Evolutionary conservation across 2,113 vertebrate species (phyloP).

Genomic region (Prionailurus viverrinus): DNA sequence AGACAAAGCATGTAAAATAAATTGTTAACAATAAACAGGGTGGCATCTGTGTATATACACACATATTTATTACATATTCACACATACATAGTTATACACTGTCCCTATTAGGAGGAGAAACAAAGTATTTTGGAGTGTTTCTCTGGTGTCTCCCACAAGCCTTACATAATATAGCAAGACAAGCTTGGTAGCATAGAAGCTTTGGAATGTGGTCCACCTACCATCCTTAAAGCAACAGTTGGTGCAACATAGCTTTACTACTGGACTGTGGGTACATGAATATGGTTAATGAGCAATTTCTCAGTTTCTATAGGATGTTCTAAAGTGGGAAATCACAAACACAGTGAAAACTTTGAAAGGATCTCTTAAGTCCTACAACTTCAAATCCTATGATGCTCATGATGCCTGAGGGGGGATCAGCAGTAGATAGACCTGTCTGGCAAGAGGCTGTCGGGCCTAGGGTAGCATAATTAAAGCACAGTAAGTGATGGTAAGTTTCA

Average conservation of each 20-base stretch:
- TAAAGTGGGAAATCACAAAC: conserved; percentile 1
- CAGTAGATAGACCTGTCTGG: conserved; percentile 51
- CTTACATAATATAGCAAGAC: background rate
- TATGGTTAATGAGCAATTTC: background rate
- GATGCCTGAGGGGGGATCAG: background rate
- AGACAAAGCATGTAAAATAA: background rate
- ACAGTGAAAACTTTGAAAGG: conserved; percentile 16
- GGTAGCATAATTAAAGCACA: background rate
- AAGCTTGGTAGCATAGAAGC: background rate
- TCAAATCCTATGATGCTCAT: background rate
- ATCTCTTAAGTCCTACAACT: background rate
- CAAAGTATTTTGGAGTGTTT: background rate
- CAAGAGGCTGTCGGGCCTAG: background rate
- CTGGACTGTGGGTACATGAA: background rate
- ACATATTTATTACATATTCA: background rate
- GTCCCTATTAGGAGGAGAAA: background rate
- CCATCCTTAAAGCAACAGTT: background rate
- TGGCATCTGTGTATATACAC: background rate
- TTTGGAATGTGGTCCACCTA: conserved; percentile 57
- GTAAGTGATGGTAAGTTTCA: background rate
- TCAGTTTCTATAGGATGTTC: background rate
- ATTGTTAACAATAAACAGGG: background rate
- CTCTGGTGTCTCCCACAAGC: background rate
- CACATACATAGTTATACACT: background rate
- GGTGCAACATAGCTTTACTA: background rate